Evolutionary conservation across 1,140 invertebrate species (phyloP), one percentile per base, ranked within the genome.

Genomic region (Scaptomyza graminum): DNA sequence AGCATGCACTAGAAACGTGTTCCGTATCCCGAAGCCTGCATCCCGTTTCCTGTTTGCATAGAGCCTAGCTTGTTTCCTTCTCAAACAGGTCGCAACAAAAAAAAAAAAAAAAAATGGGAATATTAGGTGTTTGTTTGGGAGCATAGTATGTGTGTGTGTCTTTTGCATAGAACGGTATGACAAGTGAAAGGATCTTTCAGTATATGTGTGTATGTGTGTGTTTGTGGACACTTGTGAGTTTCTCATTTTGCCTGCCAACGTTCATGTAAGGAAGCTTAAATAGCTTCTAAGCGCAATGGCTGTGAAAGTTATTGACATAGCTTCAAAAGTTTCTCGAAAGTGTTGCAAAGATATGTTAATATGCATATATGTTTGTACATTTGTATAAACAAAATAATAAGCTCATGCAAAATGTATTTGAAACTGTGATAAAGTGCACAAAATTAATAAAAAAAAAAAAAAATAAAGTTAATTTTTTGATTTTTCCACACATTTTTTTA

Each of bases 31-130:
- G 62, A 37, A 67, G 74, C 69, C 63, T 74, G 75, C 55, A 75
- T 84, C 57, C 75, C 82, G 73, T 82, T 85, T 85, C 82, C 82
- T 85, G 82, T 85, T 87, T 87, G 65, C 78, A 75, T 69, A 55
- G 56, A 39, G 49, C 15, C 54, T 34, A 34, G 31, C 56, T 31
- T 31, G 25, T 47, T 60, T 54, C 64, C 25, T 15, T 59, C 52
- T 47, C 22, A 9, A 60, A 3, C 12, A 18, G 16, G 13, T 37
- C 46, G 51, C 44, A 57, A 4, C 62, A 25, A 78, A 84, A 34
- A 34, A 34, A 34, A 34, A 34, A 34, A 34, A 34, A 34, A 34
- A 34, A 34, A 87, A 67, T 78, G 0, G 63, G 74, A 87, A 62
- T 72, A 44, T 9, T 46, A 77, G 74, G 69, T 87, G 81, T 87